A percentile compares a stretch with the other conserved stretches of the same genome.
These are phyloP conservation scores for Sus scrofa DNA, from an alignment of 2,113 vertebrate genomes.

Conservation along the genomic window DNA sequence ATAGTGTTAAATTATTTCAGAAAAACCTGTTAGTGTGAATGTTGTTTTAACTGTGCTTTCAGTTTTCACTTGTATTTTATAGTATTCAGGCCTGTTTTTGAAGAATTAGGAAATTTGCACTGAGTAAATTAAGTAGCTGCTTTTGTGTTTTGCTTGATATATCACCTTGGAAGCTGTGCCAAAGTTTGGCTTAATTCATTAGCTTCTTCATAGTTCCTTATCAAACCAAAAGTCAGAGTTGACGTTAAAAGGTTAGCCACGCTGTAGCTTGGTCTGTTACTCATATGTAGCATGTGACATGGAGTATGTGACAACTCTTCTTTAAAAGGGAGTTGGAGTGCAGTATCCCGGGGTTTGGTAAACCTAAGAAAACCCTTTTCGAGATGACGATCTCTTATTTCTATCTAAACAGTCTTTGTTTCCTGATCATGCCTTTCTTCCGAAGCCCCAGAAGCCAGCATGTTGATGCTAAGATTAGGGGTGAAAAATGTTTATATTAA, in stretches of 20 bases:
- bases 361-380: not conserved
- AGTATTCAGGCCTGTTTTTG: not conserved
- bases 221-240: not conserved
- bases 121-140: constrained; percentile 19
- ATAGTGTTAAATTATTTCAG: not conserved
- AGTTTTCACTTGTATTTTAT: constrained; percentile 44
- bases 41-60: not conserved
- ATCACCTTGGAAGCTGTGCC: not conserved
- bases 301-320: not conserved
- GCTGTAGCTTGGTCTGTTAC: not conserved
- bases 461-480: not conserved
- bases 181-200: not conserved
- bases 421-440: not conserved
- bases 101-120: constrained; percentile 38
- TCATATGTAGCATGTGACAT: not conserved
- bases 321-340: not conserved
- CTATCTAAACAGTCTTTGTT: not conserved
- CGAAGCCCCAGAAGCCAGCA: not conserved
- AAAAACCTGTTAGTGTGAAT: not conserved
- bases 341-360: not conserved
- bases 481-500: constrained; percentile 18
- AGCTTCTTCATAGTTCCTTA: not conserved
- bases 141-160: constrained; percentile 27
- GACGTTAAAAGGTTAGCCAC: not conserved
- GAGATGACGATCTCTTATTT: not conserved